Evolutionary conservation across 2,113 vertebrate species (phyloP).

Genomic region (Mus spicilegus): DNA sequence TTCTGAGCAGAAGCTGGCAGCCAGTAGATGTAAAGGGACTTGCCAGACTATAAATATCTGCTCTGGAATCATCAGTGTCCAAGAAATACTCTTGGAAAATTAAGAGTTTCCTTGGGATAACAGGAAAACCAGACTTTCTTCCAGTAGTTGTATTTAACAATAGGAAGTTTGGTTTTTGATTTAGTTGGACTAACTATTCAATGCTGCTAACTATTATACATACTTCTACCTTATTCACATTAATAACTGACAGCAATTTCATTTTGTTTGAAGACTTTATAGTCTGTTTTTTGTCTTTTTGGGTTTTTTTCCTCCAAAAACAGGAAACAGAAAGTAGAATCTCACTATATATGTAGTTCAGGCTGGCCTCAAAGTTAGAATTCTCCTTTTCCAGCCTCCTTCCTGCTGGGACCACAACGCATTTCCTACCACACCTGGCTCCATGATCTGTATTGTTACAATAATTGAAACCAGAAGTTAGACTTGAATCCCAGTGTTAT

Average conservation of each 20-base stretch:
- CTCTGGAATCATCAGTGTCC: constrained; percentile 26
- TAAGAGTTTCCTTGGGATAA: constrained; percentile 45
- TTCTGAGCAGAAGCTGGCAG: constrained; percentile 48
- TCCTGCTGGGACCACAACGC: not conserved
- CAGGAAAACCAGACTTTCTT: constrained; percentile 48
- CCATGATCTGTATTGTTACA: not conserved
- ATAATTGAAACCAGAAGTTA: constrained; percentile 8
- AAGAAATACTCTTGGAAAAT: constrained; percentile 62
- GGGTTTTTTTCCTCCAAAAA: not conserved
- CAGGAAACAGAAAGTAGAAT: not conserved
- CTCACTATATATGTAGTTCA: not conserved
- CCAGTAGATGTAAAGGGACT: constrained; percentile 22
- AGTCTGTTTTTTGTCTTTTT: not conserved
- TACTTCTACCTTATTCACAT: not conserved
- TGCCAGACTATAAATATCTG: constrained; percentile 70
- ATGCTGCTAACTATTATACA: not conserved
- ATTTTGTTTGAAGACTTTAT: not conserved
- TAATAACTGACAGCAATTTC: not conserved
- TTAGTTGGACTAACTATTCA: not conserved
- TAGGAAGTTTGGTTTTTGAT: not conserved
- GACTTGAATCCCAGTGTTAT: not conserved
- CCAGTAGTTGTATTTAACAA: not conserved
- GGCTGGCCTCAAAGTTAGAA: not conserved
- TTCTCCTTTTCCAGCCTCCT: not conserved
- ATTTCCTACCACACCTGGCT: not conserved